These are phyloP conservation scores for Eutolmus rufibarbis DNA, from an alignment of 2,888 invertebrate species.

Conservation along the genomic window DNA sequence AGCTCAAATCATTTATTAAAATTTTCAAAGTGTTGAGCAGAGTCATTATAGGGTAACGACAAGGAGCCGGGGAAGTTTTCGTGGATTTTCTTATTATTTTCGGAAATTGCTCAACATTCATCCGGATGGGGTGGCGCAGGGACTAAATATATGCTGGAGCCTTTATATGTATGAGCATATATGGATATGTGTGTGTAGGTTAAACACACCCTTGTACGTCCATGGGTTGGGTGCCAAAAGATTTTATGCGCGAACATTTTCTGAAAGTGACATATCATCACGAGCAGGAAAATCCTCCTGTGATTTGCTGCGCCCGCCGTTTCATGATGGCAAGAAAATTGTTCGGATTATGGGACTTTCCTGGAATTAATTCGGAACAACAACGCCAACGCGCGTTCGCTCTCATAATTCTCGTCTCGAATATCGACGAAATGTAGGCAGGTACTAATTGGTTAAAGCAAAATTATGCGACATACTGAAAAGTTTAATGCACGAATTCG, in stretches of 20 bases:
- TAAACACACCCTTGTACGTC: background rate
- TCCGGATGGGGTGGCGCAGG: background rate
- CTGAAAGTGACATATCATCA: constrained; percentile 28
- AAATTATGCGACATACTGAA: background rate
- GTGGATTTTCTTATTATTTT: constrained; percentile 37
- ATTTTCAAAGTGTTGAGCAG: constrained; percentile 35
- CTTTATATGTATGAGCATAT: background rate
- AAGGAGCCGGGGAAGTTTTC: background rate
- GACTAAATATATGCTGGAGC: background rate
- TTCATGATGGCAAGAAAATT: constrained; percentile 11
- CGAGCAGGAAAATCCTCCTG: constrained; percentile 9
- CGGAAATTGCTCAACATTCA: constrained; percentile 32
- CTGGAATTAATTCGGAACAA: background rate
- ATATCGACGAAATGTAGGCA: background rate
- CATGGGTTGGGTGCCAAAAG: background rate
- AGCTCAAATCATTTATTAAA: constrained; percentile 38
- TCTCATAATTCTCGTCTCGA: background rate
- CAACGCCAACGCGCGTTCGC: background rate
- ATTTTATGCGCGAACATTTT: constrained; percentile 1
- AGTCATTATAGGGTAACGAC: background rate
- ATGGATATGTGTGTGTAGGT: background rate
- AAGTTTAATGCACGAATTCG: background rate
- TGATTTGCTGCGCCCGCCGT: background rate
- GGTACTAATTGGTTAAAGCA: background rate
- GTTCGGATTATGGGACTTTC: constrained; percentile 12